Conservation (phyloP, 2,113 vertebrate genomes). For the Sceloporus undulatus region DNA sequence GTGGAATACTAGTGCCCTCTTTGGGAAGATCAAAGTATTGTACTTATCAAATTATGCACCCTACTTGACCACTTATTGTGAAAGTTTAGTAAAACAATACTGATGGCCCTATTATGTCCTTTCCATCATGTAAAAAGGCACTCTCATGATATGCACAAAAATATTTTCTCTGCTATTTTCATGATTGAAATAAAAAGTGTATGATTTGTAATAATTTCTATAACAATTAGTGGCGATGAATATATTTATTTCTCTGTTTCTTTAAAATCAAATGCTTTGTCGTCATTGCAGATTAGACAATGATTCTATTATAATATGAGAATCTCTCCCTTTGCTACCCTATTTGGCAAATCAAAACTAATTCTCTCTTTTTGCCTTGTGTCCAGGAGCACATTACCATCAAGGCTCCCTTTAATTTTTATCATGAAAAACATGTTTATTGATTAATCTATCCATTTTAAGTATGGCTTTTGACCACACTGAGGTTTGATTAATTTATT, state of each 20-base stretch:
- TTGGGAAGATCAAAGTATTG: constrained; percentile 53
- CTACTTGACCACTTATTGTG: not conserved
- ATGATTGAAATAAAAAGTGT: not conserved
- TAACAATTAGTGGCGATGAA: not conserved
- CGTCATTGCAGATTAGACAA: not conserved
- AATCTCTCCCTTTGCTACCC: not conserved
- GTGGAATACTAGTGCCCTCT: constrained; percentile 80
- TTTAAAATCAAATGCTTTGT: not conserved
- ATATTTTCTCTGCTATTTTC: not conserved
- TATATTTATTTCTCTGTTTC: not conserved
- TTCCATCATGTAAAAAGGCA: not conserved
- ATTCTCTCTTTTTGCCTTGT: not conserved
- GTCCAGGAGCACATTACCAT: not conserved
- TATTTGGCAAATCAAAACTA: not conserved
- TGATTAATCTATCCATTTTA: not conserved
- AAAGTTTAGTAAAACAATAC: not conserved
- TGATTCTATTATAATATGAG: not conserved
- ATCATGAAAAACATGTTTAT: not conserved
- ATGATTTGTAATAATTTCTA: not conserved
- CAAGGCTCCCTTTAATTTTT: not conserved
- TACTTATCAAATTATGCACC: not conserved
- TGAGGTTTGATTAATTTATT: not conserved
- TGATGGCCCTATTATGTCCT: not conserved
- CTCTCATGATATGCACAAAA: not conserved
- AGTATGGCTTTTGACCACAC: not conserved